These are phyloP conservation scores for Drosophila gaucha DNA, from an alignment of 2,888 invertebrate species.

Conservation along the genomic window DNA sequence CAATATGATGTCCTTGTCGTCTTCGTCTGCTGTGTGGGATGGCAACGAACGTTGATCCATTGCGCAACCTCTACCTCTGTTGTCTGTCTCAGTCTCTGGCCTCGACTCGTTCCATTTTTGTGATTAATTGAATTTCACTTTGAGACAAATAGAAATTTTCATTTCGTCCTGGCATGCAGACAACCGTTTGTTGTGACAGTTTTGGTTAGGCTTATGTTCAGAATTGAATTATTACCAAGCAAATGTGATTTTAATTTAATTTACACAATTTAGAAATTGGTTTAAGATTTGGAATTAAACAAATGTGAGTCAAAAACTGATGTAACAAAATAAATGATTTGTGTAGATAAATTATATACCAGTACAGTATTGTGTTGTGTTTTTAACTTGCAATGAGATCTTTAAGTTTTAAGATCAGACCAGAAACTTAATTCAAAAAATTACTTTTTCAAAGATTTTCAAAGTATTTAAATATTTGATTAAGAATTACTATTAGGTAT, in stretches of 20 bases:
- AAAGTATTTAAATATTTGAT: no score
- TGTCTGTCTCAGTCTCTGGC: background rate
- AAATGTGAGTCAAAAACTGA: background rate
- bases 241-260: constrained; percentile 54
- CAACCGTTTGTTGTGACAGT: constrained; percentile 71
- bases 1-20: constrained; percentile 72
- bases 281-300: background rate
- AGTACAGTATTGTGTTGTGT: no score
- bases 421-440: no score
- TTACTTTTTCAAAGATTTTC: no score
- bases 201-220: constrained; percentile 31
- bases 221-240: constrained; percentile 65
- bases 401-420: no score
- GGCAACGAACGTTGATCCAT: constrained; percentile 5
- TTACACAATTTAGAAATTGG: constrained; percentile 11
- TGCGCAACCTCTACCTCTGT: background rate
- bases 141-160: constrained; percentile 69
- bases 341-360: background rate
- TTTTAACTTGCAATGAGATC: no score
- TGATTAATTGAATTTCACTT: constrained; percentile 76
- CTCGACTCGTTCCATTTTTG: constrained; percentile 40
- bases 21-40: constrained; percentile 44
- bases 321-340: background rate
- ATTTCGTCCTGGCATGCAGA: constrained; percentile 44
- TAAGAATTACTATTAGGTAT: no score